A percentile compares a stretch with the other conserved stretches of the same genome.
Conservation (phyloP, 2,113 vertebrate genomes). For the Phyllostomus discolor region DNA sequence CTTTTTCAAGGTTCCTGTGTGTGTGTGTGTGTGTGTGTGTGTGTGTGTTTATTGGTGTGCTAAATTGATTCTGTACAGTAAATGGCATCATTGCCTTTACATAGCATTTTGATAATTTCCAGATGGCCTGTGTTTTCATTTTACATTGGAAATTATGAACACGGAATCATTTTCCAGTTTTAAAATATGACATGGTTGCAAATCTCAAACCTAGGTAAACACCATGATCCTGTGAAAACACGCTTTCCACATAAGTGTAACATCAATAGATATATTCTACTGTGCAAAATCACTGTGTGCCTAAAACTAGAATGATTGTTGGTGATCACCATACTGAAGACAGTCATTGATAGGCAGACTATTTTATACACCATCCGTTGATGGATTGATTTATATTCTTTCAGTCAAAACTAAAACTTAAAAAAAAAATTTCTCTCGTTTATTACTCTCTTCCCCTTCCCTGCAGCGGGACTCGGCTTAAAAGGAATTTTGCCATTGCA, state of each 20-base stretch:
- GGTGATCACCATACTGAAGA: background rate
- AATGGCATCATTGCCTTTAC: slow-evolving; percentile 79
- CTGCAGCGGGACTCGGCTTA: background rate
- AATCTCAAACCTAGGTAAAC: slow-evolving; percentile 45
- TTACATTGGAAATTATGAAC: slow-evolving; percentile 78
- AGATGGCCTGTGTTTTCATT: slow-evolving; percentile 78
- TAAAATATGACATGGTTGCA: slow-evolving; percentile 19
- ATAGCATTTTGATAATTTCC: slow-evolving; percentile 80
- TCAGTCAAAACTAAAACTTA: slow-evolving; percentile 9
- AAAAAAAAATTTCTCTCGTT: background rate
- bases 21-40: slow-evolving; percentile 28
- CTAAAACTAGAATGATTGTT: background rate
- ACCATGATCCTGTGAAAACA: background rate
- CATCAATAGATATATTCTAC: background rate
- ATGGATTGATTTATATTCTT: slow-evolving; percentile 9
- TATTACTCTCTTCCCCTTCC: background rate
- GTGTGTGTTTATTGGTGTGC: slow-evolving; percentile 77
- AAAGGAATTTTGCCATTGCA: slow-evolving; percentile 35
- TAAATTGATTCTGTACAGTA: slow-evolving; percentile 83
- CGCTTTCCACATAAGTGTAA: background rate
- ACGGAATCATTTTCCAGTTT: slow-evolving; percentile 66
- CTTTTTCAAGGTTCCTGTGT: slow-evolving; percentile 74
- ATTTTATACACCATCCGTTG: background rate
- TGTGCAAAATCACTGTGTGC: background rate
- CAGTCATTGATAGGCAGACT: background rate